Evolutionary conservation across 1,140 invertebrate genomes (phyloP), one percentile per base, ranked within the genome.

Genomic region (Eumaeus atala): DNA sequence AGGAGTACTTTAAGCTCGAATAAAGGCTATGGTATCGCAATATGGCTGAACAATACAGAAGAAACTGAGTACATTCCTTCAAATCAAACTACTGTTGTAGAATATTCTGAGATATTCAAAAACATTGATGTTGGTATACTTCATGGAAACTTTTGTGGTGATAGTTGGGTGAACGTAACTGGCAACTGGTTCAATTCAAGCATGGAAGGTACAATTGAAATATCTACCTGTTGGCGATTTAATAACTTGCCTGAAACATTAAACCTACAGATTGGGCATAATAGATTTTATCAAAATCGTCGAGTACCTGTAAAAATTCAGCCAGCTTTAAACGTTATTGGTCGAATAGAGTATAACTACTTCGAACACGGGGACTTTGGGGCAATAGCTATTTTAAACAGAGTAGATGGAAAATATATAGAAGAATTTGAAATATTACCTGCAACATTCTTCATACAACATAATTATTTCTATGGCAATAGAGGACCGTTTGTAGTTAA

Each of bases 401-500:
- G 92, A 67, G 80, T 92, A 28, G 82, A 91, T 66, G 91, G 92
- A 62, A 94, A 95, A 77, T 93, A 94, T 64, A 74, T 89, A 42
- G 88, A 91, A 63, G 88, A 91, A 71, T 88, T 91, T 70, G 91
- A 92, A 90, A 91, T 87, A 42, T 90, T 90, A 16, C 93, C 92
- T 0, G 91, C 92, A 0, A 89, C 91, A 58, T 88, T 99, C 44
- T 61, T 92, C 10, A 93, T 99, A 49, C 92, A 93, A 68, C 92
- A 97, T 68, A 99, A 99, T 76, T 92, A 94, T 70, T 98, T 99
- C 77, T 90, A 92, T 53, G 89, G 93, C 9, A 99, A 99, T 79
- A 89, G 88, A 35, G 98, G 98, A 0, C 87, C 92, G 0, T 98
- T 95, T 86, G 96, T 97, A 0, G 93, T 93, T 0, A 96, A 94